Conservation (phyloP, 2,797 vertebrate genomes). For the Pantherophis vulpinus region DNA sequence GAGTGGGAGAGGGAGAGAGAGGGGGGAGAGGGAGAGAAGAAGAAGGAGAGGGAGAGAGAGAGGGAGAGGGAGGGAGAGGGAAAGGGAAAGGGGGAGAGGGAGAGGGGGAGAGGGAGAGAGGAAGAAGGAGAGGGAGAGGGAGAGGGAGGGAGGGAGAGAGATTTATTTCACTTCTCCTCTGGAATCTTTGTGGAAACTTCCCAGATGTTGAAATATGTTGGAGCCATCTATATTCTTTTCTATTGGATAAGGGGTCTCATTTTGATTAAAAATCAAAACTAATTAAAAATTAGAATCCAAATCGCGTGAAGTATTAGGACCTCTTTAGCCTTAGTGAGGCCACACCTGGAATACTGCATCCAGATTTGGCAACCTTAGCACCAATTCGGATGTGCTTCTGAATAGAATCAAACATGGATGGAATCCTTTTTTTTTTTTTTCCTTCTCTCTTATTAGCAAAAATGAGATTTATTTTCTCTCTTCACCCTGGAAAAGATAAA, state of each 20-base stretch:
- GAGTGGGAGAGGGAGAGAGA: too few relatives aligned
- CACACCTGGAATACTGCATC: too few relatives aligned
- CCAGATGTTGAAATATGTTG: neutral
- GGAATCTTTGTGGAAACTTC: neutral
- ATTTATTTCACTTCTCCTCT: neutral
- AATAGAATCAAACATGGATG: neutral
- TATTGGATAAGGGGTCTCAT: neutral
- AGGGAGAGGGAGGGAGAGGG: rapidly evolving
- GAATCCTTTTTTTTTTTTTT: too few relatives aligned
- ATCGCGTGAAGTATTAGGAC: too few relatives aligned
- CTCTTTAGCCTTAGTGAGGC: too few relatives aligned
- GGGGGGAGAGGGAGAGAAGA: rapidly evolving
- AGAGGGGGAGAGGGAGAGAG: rapidly evolving
- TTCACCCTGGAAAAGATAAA: constrained; percentile 1
- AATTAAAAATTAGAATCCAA: too few relatives aligned
- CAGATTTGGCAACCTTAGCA: neutral
- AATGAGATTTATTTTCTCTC: neutral
- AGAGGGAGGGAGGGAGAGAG: neutral
- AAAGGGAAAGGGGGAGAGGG: rapidly evolving
- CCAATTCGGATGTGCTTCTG: neutral
- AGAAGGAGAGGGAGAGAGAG: rapidly evolving
- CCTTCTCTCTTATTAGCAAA: neutral
- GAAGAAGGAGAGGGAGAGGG: too few relatives aligned
- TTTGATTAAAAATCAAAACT: too few relatives aligned
- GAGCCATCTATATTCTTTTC: neutral